phyloP scores from a whole-genome alignment of 2,797 vertebrate genomes.

The Coranthus polyacanthus region DNA sequence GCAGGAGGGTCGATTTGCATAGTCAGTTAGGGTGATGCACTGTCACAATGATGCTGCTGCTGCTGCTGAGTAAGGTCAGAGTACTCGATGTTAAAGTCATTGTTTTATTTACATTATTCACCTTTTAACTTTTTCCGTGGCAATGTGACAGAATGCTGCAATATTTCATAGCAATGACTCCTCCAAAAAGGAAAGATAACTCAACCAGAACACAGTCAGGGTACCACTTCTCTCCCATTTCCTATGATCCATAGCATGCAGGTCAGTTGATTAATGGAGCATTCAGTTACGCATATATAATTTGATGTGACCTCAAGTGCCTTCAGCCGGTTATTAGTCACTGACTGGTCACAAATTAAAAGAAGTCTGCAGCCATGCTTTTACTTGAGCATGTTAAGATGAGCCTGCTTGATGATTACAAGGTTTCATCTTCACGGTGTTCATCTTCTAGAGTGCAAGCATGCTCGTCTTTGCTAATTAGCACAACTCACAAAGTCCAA shows the following conservation, averaged over 20 bases:
- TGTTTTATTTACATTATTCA: constrained; percentile 8
- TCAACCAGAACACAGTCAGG: neutral
- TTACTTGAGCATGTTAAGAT: no score
- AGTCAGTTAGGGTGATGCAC: constrained; percentile 17
- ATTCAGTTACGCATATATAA: neutral
- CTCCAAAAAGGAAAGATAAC: neutral
- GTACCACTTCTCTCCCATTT: neutral
- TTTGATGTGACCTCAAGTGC: no score
- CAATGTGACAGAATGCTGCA: neutral
- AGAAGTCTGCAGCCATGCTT: no score
- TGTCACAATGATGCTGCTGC: neutral
- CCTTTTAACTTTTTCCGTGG: neutral
- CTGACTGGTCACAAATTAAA: neutral
- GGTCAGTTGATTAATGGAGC: constrained; percentile 14
- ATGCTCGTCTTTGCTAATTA: no score
- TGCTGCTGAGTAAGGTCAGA: constrained; percentile 11
- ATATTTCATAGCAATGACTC: neutral
- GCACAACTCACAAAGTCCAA: no score
- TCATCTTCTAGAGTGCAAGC: no score
- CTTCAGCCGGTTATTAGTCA: constrained; percentile 1
- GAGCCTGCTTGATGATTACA: no score
- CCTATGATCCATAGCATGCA: constrained; percentile 5
- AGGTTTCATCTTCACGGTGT: no score
- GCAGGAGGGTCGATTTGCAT: constrained; percentile 5
- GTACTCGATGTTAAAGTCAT: neutral